A percentile compares a stretch with the other conserved stretches of the same genome.
These are phyloP conservation scores for Lithophane leautieri DNA, from an alignment of 2,888 invertebrate species.

Conservation along the genomic window DNA sequence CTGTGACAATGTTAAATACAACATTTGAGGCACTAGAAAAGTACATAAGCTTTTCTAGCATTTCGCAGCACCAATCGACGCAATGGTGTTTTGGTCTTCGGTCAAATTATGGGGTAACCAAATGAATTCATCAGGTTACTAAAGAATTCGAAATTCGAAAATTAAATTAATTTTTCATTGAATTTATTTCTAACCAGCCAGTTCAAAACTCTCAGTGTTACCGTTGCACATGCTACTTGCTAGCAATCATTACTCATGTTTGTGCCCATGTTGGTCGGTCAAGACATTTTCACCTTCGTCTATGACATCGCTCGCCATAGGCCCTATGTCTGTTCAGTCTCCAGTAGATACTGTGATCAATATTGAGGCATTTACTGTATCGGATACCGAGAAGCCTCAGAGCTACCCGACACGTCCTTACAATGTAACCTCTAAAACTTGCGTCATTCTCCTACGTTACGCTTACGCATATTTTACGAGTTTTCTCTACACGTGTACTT, in stretches of 20 bases:
- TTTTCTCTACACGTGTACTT: constrained; percentile 40
- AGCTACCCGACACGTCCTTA: neutral
- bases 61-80: too few species aligned
- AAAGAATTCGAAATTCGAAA: too few species aligned
- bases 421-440: neutral
- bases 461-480: constrained; percentile 36
- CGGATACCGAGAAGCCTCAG: neutral
- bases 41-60: too few species aligned
- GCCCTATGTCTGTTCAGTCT: neutral
- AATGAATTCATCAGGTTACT: too few species aligned
- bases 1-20: too few species aligned
- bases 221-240: neutral
- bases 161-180: too few species aligned
- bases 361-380: neutral
- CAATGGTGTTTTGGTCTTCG: too few species aligned
- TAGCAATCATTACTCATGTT: neutral
- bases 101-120: too few species aligned
- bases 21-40: too few species aligned
- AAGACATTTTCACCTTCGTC: neutral
- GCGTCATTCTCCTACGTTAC: constrained; percentile 11
- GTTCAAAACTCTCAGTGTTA: too few species aligned
- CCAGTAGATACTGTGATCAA: neutral
- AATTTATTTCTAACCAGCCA: too few species aligned
- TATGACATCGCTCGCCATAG: neutral
- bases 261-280: neutral